Base-by-base conservation (phyloP, 2,797 vertebrate species). In the Capromys pilorides region DNA sequence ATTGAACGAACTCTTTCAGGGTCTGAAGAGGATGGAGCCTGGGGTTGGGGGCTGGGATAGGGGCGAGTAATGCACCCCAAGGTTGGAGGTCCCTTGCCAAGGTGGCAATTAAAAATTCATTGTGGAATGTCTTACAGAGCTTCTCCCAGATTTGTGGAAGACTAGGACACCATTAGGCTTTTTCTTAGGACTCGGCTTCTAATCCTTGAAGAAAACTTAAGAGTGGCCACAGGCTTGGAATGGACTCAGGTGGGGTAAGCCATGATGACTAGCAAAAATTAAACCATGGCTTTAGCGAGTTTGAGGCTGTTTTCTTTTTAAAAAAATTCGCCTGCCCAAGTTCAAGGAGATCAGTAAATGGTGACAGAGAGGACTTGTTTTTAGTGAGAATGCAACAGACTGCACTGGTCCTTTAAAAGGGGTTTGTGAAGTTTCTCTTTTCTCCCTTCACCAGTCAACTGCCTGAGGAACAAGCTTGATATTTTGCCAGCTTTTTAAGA, bases 1-100 rank as follows among this genome's bases (percentile, higher is more conserved):
- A 97, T 96, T 89, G 97, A 97, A 96, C 83, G 21, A 89, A 93
- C 97, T 97, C 96, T 93, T 97, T 96, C 93, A 96, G 41, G 19
- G 97, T 93, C 62, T 67, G 64, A 79, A 96, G 81, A 90, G 78
- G 86, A 57, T 0, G 49, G 89, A 91, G 90, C 95, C 66, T 86
- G 66, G 45, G 89, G 51, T 16, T 78, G 39, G 94, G 66, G 83
- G 39, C 81, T 36, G 67, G 91, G 80, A n/a, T 14, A 28, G 73
- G 84, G 81, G 87, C 69, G 81, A 51, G 71, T 78, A 77, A 39
- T 19, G 69, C 2, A 85, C 67, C 94, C 90, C 79, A 78, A 96
- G 86, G 86, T 88, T 88, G 93, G 96, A 83, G 94, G 86, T 95
- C 91, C 91, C 93, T 54, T 14, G 24, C 93, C 78, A 33, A 85